Evolutionary conservation across 2,797 vertebrate genomes (phyloP).

Genomic region (Triplophysa yarkandensis): DNA sequence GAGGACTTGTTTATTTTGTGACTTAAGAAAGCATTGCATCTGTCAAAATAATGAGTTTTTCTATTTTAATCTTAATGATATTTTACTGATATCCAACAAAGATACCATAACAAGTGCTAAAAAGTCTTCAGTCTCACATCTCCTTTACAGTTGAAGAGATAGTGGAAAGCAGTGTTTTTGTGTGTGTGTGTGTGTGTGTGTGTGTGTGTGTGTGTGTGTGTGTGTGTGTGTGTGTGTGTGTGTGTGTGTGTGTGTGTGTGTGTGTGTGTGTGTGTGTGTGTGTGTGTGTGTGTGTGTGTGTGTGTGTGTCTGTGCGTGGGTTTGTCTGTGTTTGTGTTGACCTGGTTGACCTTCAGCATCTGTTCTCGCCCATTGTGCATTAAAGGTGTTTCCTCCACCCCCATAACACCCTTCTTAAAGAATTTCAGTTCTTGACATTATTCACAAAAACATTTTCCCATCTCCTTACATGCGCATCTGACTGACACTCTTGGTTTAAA

Average conservation of each 20-base stretch:
- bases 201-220: neutral
- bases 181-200: constrained; percentile 13
- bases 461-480: neutral
- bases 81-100: neutral
- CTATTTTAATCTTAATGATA: constrained; percentile 22
- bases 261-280: neutral
- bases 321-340: constrained; percentile 34
- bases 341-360: constrained; percentile 30
- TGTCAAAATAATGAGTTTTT: constrained; percentile 43
- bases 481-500: neutral
- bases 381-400: constrained; percentile 17
- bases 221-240: neutral
- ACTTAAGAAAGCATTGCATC: constrained; percentile 40
- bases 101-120: constrained; percentile 9
- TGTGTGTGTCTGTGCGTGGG: neutral
- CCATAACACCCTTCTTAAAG: constrained; percentile 15
- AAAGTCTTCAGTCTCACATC: constrained; percentile 14
- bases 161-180: neutral
- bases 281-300: too few relatives aligned
- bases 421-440: neutral
- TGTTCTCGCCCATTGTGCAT: constrained; percentile 33
- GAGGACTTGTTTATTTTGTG: constrained; percentile 60
- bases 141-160: constrained; percentile 17
- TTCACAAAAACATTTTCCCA: neutral
- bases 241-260: constrained; percentile 13